phyloP scores from a whole-genome alignment of 2,888 invertebrate species.

The Sarcophaga caerulescens region DNA sequence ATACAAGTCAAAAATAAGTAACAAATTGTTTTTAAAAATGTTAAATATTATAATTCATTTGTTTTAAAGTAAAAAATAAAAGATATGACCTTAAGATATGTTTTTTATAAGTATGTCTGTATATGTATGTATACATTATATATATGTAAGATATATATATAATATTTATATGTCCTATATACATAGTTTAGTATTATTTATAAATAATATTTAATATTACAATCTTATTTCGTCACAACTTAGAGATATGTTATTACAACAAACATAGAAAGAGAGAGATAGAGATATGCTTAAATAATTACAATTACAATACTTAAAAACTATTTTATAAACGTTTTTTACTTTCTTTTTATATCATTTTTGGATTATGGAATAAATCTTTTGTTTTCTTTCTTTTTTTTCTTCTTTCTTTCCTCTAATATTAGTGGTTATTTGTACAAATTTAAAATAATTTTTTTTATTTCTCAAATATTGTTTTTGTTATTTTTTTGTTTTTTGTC shows the following conservation, averaged over 20 bases:
- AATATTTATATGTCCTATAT: constrained; percentile 30
- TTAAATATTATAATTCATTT: neutral
- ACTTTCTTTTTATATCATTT: constrained; percentile 1
- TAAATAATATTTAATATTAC: constrained; percentile 43
- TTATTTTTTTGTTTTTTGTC: neutral
- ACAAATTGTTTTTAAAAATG: neutral
- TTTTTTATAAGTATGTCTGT: constrained; percentile 22
- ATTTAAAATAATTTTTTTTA: constrained; percentile 38
- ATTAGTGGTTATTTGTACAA: constrained; percentile 49
- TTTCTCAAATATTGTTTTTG: neutral
- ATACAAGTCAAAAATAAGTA: constrained; percentile 1
- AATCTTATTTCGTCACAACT: constrained; percentile 62
- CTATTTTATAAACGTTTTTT: constrained; percentile 1
- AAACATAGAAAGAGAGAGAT: constrained; percentile 43
- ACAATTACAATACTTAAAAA: constrained; percentile 27
- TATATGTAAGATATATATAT: too few relatives aligned
- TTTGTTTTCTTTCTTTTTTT: constrained; percentile 12
- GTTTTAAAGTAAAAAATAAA: neutral
- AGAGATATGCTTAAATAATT: constrained; percentile 51
- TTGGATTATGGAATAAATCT: neutral
- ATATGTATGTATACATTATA: constrained; percentile 1
- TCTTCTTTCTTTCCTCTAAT: neutral
- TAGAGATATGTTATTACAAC: constrained; percentile 63
- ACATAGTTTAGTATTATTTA: constrained; percentile 28
- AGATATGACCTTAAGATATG: constrained; percentile 52